These are phyloP conservation scores for Spodoptera picta DNA, from an alignment of 2,888 invertebrate species.

Conservation along the genomic window DNA sequence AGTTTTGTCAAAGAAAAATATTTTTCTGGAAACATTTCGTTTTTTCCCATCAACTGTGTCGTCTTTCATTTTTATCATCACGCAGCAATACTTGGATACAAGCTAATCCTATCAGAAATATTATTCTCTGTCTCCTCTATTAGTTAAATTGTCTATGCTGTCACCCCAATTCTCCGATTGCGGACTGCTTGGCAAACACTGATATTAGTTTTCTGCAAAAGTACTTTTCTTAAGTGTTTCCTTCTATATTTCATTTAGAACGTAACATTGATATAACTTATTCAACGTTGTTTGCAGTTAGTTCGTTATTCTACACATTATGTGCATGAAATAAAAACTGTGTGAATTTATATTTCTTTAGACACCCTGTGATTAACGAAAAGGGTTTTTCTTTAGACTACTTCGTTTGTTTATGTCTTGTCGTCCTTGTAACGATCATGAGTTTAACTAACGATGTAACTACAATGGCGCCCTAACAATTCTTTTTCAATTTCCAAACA, in stretches of 20 bases:
- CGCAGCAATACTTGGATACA: constrained; percentile 32
- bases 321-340: constrained; percentile 42
- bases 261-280: constrained; percentile 56
- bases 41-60: constrained; percentile 12
- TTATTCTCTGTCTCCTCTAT: constrained; percentile 60
- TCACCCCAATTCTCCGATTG: constrained; percentile 83
- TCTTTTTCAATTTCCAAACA: too few relatives aligned
- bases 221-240: constrained; percentile 81
- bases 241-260: constrained; percentile 76
- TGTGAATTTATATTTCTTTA: constrained; percentile 45
- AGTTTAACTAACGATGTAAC: too few relatives aligned
- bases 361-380: constrained; percentile 50
- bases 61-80: constrained; percentile 21
- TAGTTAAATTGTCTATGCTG: constrained; percentile 65
- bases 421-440: too few relatives aligned
- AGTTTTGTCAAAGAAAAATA: too few relatives aligned
- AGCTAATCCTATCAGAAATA: constrained; percentile 47
- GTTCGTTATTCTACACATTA: constrained; percentile 42
- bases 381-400: constrained; percentile 41
- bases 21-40: too few relatives aligned
- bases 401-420: too few relatives aligned
- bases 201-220: constrained; percentile 84
- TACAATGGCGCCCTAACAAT: too few relatives aligned
- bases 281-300: constrained; percentile 51
- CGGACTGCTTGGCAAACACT: constrained; percentile 84